Evolutionary conservation across 2,888 invertebrate genomes (phyloP).

Genomic region (Phaonia tiefii): DNA sequence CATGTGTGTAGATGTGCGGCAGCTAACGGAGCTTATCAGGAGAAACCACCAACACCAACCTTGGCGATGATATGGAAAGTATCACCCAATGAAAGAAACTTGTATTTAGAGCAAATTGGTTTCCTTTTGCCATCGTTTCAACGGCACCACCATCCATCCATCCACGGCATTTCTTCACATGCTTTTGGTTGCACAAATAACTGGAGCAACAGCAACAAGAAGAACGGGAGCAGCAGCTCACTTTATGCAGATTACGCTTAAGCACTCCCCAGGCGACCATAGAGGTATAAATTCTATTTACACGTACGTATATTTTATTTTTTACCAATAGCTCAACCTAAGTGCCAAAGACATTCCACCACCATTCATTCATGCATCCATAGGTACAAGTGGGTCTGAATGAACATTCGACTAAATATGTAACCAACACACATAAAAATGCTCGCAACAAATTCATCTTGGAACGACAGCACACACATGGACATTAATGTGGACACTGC

Average conservation of each 20-base stretch:
- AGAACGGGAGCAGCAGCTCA: constrained; percentile 60
- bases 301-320: constrained; percentile 78
- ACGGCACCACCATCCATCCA: constrained; percentile 46
- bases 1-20: background rate
- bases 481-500: background rate
- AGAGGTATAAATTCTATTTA: constrained; percentile 79
- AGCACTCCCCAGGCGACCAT: constrained; percentile 78
- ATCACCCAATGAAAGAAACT: constrained; percentile 64
- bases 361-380: constrained; percentile 23
- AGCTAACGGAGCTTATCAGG: background rate
- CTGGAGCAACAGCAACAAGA: constrained; percentile 36
- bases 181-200: constrained; percentile 47
- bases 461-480: constrained; percentile 36
- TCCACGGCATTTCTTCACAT: constrained; percentile 57
- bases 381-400: background rate
- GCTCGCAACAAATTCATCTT: constrained; percentile 61
- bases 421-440: constrained; percentile 54
- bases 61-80: constrained; percentile 45
- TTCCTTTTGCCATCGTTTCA: constrained; percentile 28
- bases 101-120: constrained; percentile 67
- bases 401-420: constrained; percentile 24
- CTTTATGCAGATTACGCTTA: constrained; percentile 78
- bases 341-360: constrained; percentile 62
- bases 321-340: constrained; percentile 70
- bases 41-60: constrained; percentile 34